Evolutionary conservation across 2,888 invertebrate species (phyloP).

Genomic region (Formica aserva): DNA sequence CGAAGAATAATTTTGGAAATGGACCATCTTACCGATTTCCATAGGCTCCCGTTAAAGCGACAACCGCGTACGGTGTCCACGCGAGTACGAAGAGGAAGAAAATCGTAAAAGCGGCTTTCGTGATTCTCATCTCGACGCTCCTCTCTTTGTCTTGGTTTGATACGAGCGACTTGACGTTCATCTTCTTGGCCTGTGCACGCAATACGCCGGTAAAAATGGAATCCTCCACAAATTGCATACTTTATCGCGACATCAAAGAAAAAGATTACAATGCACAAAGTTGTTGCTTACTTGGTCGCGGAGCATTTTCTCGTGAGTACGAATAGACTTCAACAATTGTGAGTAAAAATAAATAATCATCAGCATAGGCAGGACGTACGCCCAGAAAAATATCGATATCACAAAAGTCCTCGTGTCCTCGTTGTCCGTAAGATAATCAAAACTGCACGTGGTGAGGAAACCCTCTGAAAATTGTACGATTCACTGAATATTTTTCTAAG

Average conservation of each 20-base stretch:
- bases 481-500: neutral
- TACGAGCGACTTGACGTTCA: slow-evolving; percentile 95
- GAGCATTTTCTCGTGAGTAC: slow-evolving; percentile 93
- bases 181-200: slow-evolving; percentile 91
- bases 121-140: slow-evolving; percentile 94
- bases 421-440: slow-evolving; percentile 93
- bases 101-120: slow-evolving; percentile 95
- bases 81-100: slow-evolving; percentile 94
- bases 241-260: neutral
- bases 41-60: slow-evolving; percentile 93
- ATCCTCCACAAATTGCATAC: neutral
- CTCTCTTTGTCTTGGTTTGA: slow-evolving; percentile 90
- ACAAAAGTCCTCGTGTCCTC: slow-evolving; percentile 93
- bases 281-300: slow-evolving; percentile 87
- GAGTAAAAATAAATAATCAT: slow-evolving; percentile 94
- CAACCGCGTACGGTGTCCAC: slow-evolving; percentile 96
- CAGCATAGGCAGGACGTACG: slow-evolving; percentile 92
- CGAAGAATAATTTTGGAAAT: slow-evolving; percentile 7
- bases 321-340: slow-evolving; percentile 95
- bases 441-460: slow-evolving; percentile 94
- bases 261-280: neutral
- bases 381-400: slow-evolving; percentile 91
- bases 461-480: slow-evolving; percentile 89
- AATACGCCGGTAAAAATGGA: neutral
- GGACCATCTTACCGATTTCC: slow-evolving; percentile 88